Evolutionary conservation across 2,797 vertebrate species (phyloP).

Genomic region (Staurois parvus): DNA sequence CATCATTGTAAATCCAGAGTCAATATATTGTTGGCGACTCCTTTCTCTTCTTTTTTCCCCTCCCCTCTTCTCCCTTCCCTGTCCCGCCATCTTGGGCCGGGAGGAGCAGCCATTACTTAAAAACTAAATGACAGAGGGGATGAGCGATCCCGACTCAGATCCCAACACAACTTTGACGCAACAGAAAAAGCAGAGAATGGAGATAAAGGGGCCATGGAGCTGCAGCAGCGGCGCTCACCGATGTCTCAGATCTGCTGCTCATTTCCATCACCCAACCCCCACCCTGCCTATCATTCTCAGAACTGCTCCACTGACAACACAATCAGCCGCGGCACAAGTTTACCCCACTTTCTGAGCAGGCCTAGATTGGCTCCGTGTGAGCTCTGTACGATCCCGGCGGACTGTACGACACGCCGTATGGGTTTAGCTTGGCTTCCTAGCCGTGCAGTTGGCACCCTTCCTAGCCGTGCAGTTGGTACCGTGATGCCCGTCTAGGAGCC

Average conservation of each 20-base stretch:
- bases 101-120: slow-evolving; percentile 86
- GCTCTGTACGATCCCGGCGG: no score
- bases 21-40: slow-evolving; percentile 67
- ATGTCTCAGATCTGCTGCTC: not conserved
- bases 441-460: no score
- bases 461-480: no score
- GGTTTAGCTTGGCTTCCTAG: no score
- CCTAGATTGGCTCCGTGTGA: no score
- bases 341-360: not conserved
- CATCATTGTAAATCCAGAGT: slow-evolving; percentile 17
- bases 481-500: not conserved
- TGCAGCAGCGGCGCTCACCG: not conserved
- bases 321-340: not conserved
- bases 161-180: slow-evolving; percentile 75
- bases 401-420: no score
- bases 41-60: slow-evolving; percentile 65
- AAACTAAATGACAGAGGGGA: slow-evolving; percentile 80
- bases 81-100: slow-evolving; percentile 90
- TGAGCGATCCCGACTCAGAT: not conserved
- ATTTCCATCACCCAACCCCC: slow-evolving; percentile 42
- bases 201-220: not conserved
- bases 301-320: slow-evolving; percentile 22
- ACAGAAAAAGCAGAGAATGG: slow-evolving; percentile 65
- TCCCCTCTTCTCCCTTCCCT: slow-evolving; percentile 78
- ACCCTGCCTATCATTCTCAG: slow-evolving; percentile 26